Evolutionary conservation across 2,113 vertebrate species (phyloP).

Genomic region (Dryoscopus gambensis): DNA sequence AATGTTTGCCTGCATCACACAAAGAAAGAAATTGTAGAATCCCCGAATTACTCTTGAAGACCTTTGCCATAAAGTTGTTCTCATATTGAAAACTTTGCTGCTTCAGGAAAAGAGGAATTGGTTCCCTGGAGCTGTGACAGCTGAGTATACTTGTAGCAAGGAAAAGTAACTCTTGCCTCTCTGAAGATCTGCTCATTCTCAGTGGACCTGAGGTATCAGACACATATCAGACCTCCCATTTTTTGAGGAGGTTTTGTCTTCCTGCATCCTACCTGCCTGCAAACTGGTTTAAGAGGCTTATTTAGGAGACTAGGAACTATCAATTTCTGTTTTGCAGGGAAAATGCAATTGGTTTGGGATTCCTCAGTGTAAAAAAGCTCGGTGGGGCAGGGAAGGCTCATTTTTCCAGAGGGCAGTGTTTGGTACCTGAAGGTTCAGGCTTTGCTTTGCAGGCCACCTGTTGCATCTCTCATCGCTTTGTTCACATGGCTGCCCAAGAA

Average conservation of each 20-base stretch:
- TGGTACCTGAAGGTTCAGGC: neutral
- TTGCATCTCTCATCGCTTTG: neutral
- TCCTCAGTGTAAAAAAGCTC: neutral
- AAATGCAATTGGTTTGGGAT: neutral
- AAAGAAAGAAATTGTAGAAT: neutral
- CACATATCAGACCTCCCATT: neutral
- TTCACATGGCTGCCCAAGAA: neutral
- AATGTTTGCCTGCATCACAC: neutral
- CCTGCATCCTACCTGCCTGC: neutral
- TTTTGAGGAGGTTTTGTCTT: neutral
- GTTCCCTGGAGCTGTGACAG: neutral
- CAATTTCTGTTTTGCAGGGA: rapidly evolving
- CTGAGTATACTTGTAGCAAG: neutral
- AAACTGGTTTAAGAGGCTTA: neutral
- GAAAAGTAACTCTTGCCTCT: neutral
- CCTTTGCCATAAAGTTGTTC: neutral
- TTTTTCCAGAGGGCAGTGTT: neutral
- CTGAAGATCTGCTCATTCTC: neutral
- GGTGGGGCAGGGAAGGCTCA: neutral
- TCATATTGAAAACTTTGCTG: neutral
- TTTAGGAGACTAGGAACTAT: neutral
- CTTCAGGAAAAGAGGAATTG: neutral
- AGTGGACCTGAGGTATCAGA: neutral
- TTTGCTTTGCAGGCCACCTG: neutral
- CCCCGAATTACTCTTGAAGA: neutral